Evolutionary conservation across 2,113 vertebrate species (phyloP), one percentile per base, ranked within the genome.

Genomic region (Percina caprodes): DNA sequence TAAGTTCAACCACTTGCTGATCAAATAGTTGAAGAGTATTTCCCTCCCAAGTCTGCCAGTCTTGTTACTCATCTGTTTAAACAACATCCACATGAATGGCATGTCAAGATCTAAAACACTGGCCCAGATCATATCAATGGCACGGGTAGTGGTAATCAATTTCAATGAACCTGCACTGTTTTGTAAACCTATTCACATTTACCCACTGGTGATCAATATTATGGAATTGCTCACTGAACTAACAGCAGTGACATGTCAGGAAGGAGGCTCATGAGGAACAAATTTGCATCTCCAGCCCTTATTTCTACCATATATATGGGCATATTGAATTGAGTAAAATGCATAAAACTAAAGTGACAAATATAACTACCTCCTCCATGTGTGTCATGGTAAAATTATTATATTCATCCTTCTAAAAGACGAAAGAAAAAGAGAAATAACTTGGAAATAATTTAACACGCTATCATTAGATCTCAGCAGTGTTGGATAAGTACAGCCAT

Each of bases 61-160:
- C 60, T 49, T 51, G 56, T 63, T 49, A 26, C 51, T 30, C 21
- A 35, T 68, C 73, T 70, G 69, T 51, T 46, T 35, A 68, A 81
- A 69, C 21, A 69, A 39, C 58, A 66, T 65, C 39, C 12, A 49
- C 66, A 67, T 26, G 51, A 66, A 48, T 55, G 73, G 15, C 75
- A 49, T 5, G 55, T 66, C 5, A 51, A 46, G 56, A 75, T 85
- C 79, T 81, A 79, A 83, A 88, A 78, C 86, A 82, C 69, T 80
- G 74, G 75, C 80, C 46, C 56, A 30, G 66, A 80, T 88, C 51
- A 75, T 82, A 85, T 86, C 77, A 81, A 71, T 78, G 55, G 71
- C 68, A 60, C 10, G 2, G 9, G 61, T 26, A 92, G 73, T 68
- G 87, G 61, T 84, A 84, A 91, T 92, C 89, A 91, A 87, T 93